phyloP scores from a whole-genome alignment of 2,113 vertebrate species.

The Hippoglossus stenolepis region DNA sequence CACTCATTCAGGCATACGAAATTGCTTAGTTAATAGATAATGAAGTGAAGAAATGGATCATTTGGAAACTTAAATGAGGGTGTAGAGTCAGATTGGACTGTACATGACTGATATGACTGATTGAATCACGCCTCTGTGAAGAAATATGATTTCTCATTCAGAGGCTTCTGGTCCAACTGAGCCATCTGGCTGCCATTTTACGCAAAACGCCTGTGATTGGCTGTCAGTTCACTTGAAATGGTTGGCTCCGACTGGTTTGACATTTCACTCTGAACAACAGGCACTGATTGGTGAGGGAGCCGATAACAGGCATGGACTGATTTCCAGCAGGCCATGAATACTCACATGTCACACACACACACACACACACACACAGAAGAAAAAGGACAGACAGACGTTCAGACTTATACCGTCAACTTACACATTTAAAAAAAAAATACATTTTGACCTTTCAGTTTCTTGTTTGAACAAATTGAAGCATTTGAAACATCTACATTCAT shows the following conservation, averaged over 20 bases:
- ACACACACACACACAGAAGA: conserved; percentile 2
- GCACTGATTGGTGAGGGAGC: conserved; percentile 62
- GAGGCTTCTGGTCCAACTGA: conserved; percentile 34
- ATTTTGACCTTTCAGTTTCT: not conserved
- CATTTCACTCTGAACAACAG: conserved; percentile 66
- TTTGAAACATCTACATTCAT: not conserved
- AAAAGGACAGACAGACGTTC: not conserved
- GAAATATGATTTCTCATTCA: conserved; percentile 59
- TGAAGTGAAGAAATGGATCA: not conserved
- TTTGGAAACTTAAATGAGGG: not conserved
- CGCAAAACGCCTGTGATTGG: conserved; percentile 61
- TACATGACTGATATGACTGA: not conserved
- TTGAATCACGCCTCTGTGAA: not conserved
- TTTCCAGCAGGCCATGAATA: conserved; percentile 40
- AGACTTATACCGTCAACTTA: not conserved
- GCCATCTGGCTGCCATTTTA: conserved; percentile 41
- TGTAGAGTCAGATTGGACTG: not conserved
- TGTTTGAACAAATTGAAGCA: not conserved
- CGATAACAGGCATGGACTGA: conserved; percentile 24
- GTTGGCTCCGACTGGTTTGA: conserved; percentile 33
- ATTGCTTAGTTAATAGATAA: not conserved
- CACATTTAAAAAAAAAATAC: not conserved
- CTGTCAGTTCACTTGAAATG: conserved; percentile 50
- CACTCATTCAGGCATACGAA: not conserved
- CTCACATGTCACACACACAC: conserved; percentile 19